These are phyloP conservation scores for Synergus japonicus DNA, from an alignment of 2,888 invertebrate genomes.

Conservation along the genomic window DNA sequence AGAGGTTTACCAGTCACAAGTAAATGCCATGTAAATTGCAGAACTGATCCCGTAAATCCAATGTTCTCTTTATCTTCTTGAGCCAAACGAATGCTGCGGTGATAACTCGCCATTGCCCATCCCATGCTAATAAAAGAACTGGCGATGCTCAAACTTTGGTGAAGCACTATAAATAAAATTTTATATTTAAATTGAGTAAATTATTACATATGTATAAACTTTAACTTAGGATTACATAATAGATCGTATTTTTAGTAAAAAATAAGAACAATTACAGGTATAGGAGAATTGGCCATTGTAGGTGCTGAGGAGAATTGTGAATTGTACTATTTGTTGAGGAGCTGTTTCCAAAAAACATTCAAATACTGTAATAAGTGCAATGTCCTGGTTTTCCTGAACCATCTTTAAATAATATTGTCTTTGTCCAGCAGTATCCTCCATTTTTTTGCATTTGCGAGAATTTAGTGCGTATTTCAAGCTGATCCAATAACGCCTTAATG, in stretches of 20 bases:
- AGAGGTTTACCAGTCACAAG: conserved; percentile 84
- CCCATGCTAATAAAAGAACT: conserved; percentile 92
- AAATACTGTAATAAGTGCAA: conserved; percentile 86
- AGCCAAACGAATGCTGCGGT: conserved; percentile 88
- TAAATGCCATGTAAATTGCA: conserved; percentile 92
- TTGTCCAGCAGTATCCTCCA: conserved; percentile 81
- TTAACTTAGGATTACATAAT: neutral
- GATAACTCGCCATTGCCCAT: conserved; percentile 94
- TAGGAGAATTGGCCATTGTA: conserved; percentile 78
- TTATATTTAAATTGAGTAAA: neutral
- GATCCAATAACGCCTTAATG: conserved; percentile 84
- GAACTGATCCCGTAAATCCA: conserved; percentile 83
- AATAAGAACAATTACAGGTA: conserved; percentile 75
- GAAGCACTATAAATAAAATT: conserved; percentile 78
- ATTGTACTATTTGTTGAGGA: conserved; percentile 88
- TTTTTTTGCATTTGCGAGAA: conserved; percentile 82
- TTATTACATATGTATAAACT: conserved; percentile 34
- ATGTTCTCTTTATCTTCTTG: conserved; percentile 89
- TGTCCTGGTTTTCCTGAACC: conserved; percentile 89
- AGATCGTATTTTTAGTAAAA: conserved; percentile 1
- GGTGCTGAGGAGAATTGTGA: conserved; percentile 83
- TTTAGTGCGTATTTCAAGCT: conserved; percentile 82
- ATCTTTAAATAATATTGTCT: conserved; percentile 85
- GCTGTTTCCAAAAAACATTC: conserved; percentile 91
- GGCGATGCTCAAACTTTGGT: conserved; percentile 86